Percentiles rank a stretch among this genome's conserved stretches.
Evolutionary conservation across 1,140 invertebrate genomes (phyloP).

Genomic region (Heliconius himera): DNA sequence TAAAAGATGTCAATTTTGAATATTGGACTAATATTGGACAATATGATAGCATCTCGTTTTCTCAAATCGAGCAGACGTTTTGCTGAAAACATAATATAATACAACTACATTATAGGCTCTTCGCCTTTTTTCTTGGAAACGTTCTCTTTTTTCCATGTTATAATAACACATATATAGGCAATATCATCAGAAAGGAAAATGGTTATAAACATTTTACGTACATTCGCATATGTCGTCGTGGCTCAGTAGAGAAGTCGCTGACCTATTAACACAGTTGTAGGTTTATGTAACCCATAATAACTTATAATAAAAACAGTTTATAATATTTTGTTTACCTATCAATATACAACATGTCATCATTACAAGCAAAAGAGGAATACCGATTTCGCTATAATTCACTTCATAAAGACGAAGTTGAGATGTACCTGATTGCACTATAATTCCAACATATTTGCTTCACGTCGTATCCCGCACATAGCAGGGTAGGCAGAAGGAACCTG

Average conservation of each 20-base stretch:
- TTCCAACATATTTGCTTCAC: no score
- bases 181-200: conserved; percentile 7
- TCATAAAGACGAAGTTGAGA: no score
- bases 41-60: conserved; percentile 33
- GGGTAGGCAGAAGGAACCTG: no score
- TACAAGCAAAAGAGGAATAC: no score
- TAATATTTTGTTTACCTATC: no score
- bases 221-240: not conserved
- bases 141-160: not conserved
- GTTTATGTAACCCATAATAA: not conserved
- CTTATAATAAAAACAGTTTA: no score
- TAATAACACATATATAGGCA: not conserved
- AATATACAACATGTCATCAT: no score
- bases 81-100: conserved; percentile 11
- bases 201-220: conserved; percentile 1
- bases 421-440: no score
- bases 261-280: not conserved
- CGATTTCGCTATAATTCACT: no score
- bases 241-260: not conserved
- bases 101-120: conserved; percentile 8
- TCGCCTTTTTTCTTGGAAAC: conserved; percentile 27
- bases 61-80: conserved; percentile 23
- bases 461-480: no score
- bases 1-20: conserved; percentile 16
- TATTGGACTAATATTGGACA: conserved; percentile 33